Evolutionary conservation across 2,888 invertebrate species (phyloP).

Genomic region (Junonia oenone): DNA sequence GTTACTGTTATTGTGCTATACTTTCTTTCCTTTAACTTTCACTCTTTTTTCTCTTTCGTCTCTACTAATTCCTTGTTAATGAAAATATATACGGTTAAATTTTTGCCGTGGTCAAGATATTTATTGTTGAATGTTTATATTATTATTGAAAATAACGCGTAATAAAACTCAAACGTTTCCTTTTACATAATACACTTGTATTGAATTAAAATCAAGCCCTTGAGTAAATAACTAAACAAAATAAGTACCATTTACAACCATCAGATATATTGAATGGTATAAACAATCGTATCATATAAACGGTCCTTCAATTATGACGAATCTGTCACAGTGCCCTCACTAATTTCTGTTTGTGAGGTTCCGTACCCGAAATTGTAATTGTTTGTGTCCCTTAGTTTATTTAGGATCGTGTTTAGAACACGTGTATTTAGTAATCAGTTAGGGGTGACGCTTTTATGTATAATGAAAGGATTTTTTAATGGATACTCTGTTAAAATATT

Average conservation of each 20-base stretch:
- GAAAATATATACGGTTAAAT: no score
- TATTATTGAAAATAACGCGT: no score
- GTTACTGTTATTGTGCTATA: no score
- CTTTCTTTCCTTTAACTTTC: no score
- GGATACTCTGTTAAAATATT: background rate
- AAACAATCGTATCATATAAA: background rate
- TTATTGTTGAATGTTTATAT: no score
- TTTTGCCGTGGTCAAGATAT: no score
- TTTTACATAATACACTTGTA: no score
- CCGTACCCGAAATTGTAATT: constrained; percentile 19
- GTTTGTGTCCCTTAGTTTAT: constrained; percentile 31
- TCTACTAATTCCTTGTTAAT: no score
- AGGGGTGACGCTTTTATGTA: constrained; percentile 20
- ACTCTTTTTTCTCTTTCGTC: no score
- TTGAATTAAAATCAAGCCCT: no score
- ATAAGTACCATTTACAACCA: background rate
- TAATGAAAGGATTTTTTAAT: constrained; percentile 3
- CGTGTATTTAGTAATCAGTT: constrained; percentile 32
- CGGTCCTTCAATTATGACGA: constrained; percentile 14
- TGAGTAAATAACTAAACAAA: no score
- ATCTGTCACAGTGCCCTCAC: constrained; percentile 12
- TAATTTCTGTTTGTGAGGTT: constrained; percentile 19
- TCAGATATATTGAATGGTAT: background rate
- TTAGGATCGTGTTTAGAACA: constrained; percentile 28
- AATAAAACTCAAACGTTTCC: no score